Conservation (phyloP, 2,888 invertebrate genomes). For the Oithona nana region DNA sequence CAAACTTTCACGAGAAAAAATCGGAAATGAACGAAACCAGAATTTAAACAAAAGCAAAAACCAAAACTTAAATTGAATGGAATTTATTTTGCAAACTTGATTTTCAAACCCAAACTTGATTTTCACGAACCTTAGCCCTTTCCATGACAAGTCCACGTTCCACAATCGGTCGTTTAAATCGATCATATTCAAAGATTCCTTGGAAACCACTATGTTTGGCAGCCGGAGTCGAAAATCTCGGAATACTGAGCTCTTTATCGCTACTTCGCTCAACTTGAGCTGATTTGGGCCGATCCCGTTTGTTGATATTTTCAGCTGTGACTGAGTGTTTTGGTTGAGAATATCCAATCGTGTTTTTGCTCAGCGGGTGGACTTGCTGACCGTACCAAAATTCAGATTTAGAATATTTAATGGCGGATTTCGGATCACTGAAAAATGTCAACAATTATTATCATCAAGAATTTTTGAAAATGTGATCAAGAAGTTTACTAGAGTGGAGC, state of each 20-base stretch:
- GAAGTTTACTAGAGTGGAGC: no score
- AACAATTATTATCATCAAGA: no score
- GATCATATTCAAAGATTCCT: no score
- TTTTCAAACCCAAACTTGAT: background rate
- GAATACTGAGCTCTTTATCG: background rate
- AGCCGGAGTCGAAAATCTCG: background rate
- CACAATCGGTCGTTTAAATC: background rate
- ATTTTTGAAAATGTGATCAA: no score
- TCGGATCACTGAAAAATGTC: no score
- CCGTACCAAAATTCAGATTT: background rate
- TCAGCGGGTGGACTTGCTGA: no score
- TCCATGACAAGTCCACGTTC: background rate
- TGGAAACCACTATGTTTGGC: no score
- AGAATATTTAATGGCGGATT: background rate
- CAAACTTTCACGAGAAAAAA: no score
- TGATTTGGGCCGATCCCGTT: no score
- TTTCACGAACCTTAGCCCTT: background rate
- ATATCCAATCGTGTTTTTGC: background rate
- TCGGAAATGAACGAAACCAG: no score
- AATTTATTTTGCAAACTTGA: background rate
- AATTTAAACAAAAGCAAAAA: no score
- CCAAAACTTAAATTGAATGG: no score
- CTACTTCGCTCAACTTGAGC: background rate
- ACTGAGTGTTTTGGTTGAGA: background rate
- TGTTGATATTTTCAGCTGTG: background rate